Evolutionary conservation across 2,888 invertebrate species (phyloP).

Genomic region (Sarcophaga caerulescens): DNA sequence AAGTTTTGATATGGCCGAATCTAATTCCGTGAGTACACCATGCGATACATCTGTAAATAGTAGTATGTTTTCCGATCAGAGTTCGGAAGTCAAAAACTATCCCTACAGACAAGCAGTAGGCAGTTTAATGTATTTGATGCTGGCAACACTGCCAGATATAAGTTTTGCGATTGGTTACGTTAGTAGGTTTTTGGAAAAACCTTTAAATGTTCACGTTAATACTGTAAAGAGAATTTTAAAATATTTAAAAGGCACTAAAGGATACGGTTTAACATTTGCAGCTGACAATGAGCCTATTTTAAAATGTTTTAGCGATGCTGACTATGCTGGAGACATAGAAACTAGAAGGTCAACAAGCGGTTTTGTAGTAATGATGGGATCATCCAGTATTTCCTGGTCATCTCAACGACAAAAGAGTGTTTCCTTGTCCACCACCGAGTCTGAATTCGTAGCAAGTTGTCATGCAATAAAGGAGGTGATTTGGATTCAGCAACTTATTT

Average conservation of each 20-base stretch:
- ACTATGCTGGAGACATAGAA: conserved; percentile 49
- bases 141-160: too few species aligned
- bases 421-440: conserved; percentile 51
- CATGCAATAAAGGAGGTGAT: conserved; percentile 52
- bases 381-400: conserved; percentile 50
- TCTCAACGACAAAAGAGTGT: conserved; percentile 58
- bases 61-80: conserved; percentile 30
- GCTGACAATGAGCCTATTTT: conserved; percentile 17
- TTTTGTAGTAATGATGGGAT: conserved; percentile 46
- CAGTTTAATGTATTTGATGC: too few species aligned
- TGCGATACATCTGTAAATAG: conserved; percentile 35
- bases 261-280: conserved; percentile 18
- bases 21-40: conserved; percentile 29
- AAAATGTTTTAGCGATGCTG: conserved; percentile 60
- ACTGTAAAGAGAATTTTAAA: conserved; percentile 42
- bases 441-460: conserved; percentile 53
- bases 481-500: conserved; percentile 54
- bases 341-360: conserved; percentile 51
- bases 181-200: conserved; percentile 43
- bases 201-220: conserved; percentile 40
- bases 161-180: conserved; percentile 42
- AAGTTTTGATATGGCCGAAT: too few species aligned
- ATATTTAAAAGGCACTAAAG: conserved; percentile 40
- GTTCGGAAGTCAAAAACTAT: conserved; percentile 27
- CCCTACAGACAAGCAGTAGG: too few species aligned